Evolutionary conservation across 1,140 invertebrate species (phyloP).

Genomic region (Theocolax elegans): DNA sequence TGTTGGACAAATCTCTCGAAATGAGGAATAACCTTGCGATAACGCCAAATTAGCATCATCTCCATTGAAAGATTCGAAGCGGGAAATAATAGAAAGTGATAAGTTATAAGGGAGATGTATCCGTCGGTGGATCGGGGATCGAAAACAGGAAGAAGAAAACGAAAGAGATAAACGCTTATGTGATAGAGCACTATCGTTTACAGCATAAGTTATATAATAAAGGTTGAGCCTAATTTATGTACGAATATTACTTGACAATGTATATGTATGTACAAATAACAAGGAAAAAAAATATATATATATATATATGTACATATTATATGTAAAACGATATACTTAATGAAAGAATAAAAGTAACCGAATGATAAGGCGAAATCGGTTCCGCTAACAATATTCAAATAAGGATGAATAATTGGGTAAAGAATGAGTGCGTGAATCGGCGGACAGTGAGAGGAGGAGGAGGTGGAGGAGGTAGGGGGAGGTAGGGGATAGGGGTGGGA

Average conservation of each 20-base stretch:
- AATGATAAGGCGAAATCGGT: constrained; percentile 13
- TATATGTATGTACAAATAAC: too few species aligned
- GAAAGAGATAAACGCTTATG: not conserved
- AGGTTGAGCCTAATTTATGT: not conserved
- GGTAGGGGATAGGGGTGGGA: too few species aligned
- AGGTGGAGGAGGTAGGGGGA: not conserved
- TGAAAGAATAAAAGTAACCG: too few species aligned
- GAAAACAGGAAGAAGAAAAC: constrained; percentile 18
- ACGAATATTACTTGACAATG: too few species aligned
- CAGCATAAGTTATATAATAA: constrained; percentile 10
- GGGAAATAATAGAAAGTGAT: constrained; percentile 12
- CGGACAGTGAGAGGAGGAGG: not conserved
- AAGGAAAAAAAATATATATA: too few species aligned
- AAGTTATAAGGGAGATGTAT: too few species aligned
- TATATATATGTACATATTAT: too few species aligned
- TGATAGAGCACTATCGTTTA: not conserved
- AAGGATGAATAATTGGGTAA: not conserved
- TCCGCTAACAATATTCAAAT: too few species aligned
- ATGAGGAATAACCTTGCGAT: not conserved
- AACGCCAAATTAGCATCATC: not conserved
- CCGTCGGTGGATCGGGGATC: too few species aligned
- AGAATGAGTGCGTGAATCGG: not conserved
- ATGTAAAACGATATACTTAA: too few species aligned
- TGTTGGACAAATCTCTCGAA: too few species aligned
- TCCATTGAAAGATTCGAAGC: not conserved